Base-by-base conservation (phyloP, 2,797 vertebrate species). In the Anomalospiza imberbis region DNA sequence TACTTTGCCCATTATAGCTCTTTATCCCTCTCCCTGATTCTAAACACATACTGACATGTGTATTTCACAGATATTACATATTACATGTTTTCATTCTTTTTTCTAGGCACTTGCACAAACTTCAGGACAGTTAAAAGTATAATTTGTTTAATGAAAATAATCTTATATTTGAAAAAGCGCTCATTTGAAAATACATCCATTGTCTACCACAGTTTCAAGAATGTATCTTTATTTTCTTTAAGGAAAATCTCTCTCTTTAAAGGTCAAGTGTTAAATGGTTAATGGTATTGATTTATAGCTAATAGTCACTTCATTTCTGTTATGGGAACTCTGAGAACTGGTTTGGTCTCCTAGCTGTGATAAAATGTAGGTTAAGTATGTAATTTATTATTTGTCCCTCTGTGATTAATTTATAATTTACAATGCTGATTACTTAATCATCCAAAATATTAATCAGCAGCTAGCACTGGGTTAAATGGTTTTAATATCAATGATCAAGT, bases 361-460 rank as follows among this genome's bases (percentile, higher is more conserved):
- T 95, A 95, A 97, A 94, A 78, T 67, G 28, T 72, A 66, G 13
- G 38, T 53, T 92, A 95, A 97, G n/a, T 87, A 91, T 77, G 47
- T 7, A 62, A 75, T 91, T 93, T 93, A 70, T 95, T 96, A 94
- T 80, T 95, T 76, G 84, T 66, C 54, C 26, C 26, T 80, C 83
- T 85, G 53, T 83, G 88, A 96, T 92, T 96, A 96, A 95, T 85
- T 94, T 32, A 83, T 93, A 84, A 91, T 90, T 94, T 94, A 67
- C 51, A 93, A 93, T 91, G 66, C 15, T 95, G 88, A 96, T 96
- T 92, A 91, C 24, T 89, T 89, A 87, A 94, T 93, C 77, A 92
- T 91, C 25, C 18, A 60, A 95, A 92, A 85, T 93, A 95, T 91
- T 96, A 95, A 91, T 92, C 45, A 94, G 25, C 34, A 90, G 32